These are phyloP conservation scores for Dicaeum eximium DNA, from an alignment of 2,113 vertebrate genomes.

Conservation along the genomic window DNA sequence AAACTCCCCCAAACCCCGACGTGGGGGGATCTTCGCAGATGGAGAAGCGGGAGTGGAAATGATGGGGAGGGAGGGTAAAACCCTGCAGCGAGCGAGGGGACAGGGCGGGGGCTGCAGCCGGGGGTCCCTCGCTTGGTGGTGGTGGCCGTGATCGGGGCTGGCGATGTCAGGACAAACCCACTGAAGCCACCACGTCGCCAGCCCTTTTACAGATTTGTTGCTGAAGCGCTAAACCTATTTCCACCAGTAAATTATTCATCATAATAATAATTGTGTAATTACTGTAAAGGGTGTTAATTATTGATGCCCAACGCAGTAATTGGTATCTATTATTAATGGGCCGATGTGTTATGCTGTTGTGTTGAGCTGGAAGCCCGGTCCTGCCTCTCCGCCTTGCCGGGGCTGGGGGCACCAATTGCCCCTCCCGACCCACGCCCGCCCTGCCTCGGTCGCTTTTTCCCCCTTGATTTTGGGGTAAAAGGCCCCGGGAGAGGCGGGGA, in stretches of 20 bases:
- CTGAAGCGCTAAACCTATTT: constrained; percentile 57
- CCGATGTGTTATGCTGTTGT: constrained; percentile 78
- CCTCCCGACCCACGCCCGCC: not conserved
- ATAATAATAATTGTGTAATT: constrained; percentile 94
- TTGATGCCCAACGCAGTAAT: constrained; percentile 87
- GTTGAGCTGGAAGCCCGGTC: constrained; percentile 69
- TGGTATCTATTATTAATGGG: constrained; percentile 86
- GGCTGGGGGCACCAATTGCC: not conserved
- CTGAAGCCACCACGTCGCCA: not conserved
- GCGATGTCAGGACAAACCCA: not conserved
- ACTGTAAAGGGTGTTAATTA: constrained; percentile 91
- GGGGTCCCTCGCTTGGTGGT: not conserved
- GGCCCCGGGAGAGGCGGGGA: not conserved
- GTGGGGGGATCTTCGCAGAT: not conserved
- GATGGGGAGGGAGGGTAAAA: not conserved
- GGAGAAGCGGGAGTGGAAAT: not conserved
- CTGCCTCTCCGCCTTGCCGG: not conserved
- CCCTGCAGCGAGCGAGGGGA: not conserved
- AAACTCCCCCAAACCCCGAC: not conserved
- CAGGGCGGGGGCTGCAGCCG: not conserved
- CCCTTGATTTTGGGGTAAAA: not conserved
- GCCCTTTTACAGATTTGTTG: not conserved
- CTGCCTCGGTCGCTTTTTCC: not conserved
- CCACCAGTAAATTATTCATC: constrained; percentile 88
- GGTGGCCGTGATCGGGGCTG: not conserved